Conservation (phyloP, 2,113 vertebrate species). For the Lophius piscatorius region DNA sequence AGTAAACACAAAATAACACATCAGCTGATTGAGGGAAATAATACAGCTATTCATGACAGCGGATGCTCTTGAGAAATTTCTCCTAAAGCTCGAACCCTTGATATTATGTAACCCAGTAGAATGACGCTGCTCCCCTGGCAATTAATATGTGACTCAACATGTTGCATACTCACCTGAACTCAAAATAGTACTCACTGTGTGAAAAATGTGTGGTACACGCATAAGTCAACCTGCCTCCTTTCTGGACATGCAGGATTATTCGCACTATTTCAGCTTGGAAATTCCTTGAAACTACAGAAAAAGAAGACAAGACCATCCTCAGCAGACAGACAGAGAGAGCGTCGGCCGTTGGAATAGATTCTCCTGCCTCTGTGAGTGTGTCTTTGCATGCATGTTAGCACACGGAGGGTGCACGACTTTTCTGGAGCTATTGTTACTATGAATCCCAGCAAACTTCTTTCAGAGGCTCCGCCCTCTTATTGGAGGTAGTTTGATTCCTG, state of each 20-base stretch:
- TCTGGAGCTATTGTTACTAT: conserved; percentile 14
- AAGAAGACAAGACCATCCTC: conserved; percentile 5
- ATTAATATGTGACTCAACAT: conserved; percentile 11
- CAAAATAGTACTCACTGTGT: too few relatives aligned
- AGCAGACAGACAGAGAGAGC: conserved; percentile 19
- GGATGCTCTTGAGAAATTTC: conserved; percentile 6
- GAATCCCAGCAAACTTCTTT: conserved; percentile 26
- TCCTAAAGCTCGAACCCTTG: conserved; percentile 5
- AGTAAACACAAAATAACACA: conserved; percentile 35
- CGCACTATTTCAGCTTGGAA: background rate
- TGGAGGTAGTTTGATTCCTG: conserved; percentile 24
- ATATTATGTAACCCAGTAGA: conserved; percentile 18
- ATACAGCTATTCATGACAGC: background rate
- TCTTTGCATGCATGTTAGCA: conserved; percentile 29
- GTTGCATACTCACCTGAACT: background rate
- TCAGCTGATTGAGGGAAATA: conserved; percentile 40
- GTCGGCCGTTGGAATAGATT: conserved; percentile 17
- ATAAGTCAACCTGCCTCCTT: background rate
- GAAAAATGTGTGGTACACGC: background rate
- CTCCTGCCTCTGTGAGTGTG: conserved; percentile 5
- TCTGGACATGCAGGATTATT: background rate
- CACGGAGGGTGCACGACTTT: conserved; percentile 41
- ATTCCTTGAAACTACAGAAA: conserved; percentile 14
- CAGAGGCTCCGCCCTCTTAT: conserved; percentile 32
- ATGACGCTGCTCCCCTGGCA: conserved; percentile 2